Conservation (phyloP, 2,888 invertebrate genomes). For the Trachelus tabidus region DNA sequence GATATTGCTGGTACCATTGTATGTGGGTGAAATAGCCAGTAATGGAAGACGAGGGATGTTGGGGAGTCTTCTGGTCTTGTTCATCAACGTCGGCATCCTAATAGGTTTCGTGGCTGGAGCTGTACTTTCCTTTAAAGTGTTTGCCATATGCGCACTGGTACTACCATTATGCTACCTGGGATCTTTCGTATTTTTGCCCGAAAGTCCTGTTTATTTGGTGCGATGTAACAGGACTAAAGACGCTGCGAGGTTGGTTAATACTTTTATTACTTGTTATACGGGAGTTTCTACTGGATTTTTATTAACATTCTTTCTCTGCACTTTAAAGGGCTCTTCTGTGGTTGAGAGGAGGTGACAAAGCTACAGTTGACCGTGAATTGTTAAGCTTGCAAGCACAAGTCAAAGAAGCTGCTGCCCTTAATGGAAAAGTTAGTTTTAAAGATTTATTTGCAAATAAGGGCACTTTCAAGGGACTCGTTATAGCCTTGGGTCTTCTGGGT, state of each 20-base stretch:
- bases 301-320: not conserved
- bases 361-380: conserved; percentile 49
- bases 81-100: conserved; percentile 66
- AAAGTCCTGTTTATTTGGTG: conserved; percentile 69
- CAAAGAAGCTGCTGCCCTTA: conserved; percentile 36
- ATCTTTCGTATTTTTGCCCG: conserved; percentile 68
- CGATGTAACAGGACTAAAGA: conserved; percentile 59
- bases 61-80: conserved; percentile 68
- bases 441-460: conserved; percentile 62
- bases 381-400: conserved; percentile 41
- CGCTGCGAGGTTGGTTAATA: conserved; percentile 58
- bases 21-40: conserved; percentile 74
- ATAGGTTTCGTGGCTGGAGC: conserved; percentile 65
- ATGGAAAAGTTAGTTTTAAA: conserved; percentile 37
- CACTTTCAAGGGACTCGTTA: conserved; percentile 58
- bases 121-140: conserved; percentile 62
- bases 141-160: conserved; percentile 64
- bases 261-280: conserved; percentile 30
- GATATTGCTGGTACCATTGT: conserved; percentile 72
- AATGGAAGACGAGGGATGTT: conserved; percentile 68
- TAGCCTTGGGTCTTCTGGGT: conserved; percentile 57
- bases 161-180: conserved; percentile 64
- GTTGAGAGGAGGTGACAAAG: conserved; percentile 49
- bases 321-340: conserved; percentile 48
- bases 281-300: not conserved